Evolutionary conservation across 2,888 invertebrate species (phyloP).

Genomic region (Itoplectis maculator): DNA sequence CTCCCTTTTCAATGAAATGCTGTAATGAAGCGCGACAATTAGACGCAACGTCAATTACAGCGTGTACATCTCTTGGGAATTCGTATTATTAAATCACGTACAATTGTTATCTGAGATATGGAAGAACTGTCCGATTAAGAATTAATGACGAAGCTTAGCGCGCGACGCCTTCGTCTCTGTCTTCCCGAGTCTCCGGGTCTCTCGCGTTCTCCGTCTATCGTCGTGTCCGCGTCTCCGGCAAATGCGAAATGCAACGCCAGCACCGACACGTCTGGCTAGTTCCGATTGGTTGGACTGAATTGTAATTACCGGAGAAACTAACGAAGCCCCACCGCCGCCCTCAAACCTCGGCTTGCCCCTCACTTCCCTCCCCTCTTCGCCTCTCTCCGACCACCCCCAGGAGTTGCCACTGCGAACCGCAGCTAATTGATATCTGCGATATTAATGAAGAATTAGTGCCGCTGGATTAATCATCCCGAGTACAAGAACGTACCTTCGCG

Average conservation of each 20-base stretch:
- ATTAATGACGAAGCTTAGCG: constrained; percentile 49
- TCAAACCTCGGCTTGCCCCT: no score
- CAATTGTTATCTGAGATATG: constrained; percentile 41
- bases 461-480: constrained; percentile 61
- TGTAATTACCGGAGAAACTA: constrained; percentile 65
- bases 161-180: constrained; percentile 5
- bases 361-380: no score
- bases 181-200: not conserved
- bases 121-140: constrained; percentile 61
- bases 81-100: constrained; percentile 35
- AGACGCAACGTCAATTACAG: constrained; percentile 9
- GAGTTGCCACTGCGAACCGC: constrained; percentile 47
- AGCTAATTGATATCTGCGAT: constrained; percentile 67
- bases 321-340: constrained; percentile 43
- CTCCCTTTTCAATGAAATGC: constrained; percentile 1
- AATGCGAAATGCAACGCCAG: constrained; percentile 64
- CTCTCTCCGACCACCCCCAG: not conserved
- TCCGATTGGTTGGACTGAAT: constrained; percentile 66
- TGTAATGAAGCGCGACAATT: constrained; percentile 2
- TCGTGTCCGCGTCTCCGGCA: constrained; percentile 12
- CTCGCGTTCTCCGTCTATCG: constrained; percentile 5
- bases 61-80: not conserved
- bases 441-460: constrained; percentile 68
- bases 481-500: constrained; percentile 44
- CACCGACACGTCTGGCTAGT: constrained; percentile 62